Evolutionary conservation across 1,140 invertebrate genomes (phyloP).

Genomic region (Zelostemma sp.): DNA sequence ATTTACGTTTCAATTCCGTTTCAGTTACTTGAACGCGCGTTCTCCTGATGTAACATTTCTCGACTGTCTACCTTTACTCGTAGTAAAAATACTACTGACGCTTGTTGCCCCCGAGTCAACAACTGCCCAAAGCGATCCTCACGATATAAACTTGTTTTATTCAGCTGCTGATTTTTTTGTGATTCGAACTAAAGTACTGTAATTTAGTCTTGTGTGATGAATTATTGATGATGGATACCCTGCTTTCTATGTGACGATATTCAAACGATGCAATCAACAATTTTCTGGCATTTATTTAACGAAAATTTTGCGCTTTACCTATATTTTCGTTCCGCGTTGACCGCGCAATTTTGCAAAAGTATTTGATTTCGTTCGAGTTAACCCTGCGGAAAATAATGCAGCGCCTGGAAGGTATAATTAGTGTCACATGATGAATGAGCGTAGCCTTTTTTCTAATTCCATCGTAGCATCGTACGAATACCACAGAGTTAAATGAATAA

Average conservation of each 20-base stretch:
- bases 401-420: not conserved
- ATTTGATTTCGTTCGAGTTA: too few species aligned
- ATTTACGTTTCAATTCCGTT: not conserved
- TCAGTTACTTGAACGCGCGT: not conserved
- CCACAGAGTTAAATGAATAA: slow-evolving; percentile 51
- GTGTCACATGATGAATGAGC: slow-evolving; percentile 9
- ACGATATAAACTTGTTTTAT: not conserved
- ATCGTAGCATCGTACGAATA: slow-evolving; percentile 21
- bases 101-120: slow-evolving; percentile 1
- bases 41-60: not conserved
- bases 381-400: too few species aligned
- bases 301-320: too few species aligned
- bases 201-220: not conserved
- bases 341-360: too few species aligned
- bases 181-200: not conserved
- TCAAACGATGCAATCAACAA: not conserved
- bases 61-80: not conserved
- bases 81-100: not conserved
- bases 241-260: not conserved
- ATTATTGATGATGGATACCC: not conserved
- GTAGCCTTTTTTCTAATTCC: slow-evolving; percentile 26
- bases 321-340: too few species aligned
- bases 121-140: not conserved
- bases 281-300: too few species aligned
- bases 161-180: not conserved